Conservation (phyloP, 2,113 vertebrate genomes). For the Tretioscincus oriximinensis region DNA sequence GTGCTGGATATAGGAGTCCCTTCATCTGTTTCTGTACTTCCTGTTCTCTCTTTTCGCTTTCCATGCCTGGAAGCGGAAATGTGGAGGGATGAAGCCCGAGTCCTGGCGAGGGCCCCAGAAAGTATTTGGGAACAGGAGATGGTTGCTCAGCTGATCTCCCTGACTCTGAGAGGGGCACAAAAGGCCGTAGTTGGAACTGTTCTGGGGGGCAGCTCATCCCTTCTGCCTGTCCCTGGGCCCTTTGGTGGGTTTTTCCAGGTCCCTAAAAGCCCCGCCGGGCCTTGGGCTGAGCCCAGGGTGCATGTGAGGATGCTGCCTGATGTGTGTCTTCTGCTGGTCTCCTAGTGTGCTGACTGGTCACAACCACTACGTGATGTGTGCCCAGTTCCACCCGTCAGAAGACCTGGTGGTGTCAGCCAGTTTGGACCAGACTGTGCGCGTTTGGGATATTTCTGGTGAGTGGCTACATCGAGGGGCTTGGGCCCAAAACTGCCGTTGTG, state of each 20-base stretch:
- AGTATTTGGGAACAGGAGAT: too few species aligned
- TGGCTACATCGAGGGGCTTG: constrained; percentile 55
- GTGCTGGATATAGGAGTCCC: too few species aligned
- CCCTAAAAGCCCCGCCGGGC: too few species aligned
- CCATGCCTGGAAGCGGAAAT: too few species aligned
- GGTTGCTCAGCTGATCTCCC: too few species aligned
- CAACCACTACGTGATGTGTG: constrained; percentile 98
- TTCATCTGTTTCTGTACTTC: too few species aligned
- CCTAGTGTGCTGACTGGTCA: constrained; percentile 92
- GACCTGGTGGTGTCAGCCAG: constrained; percentile 97
- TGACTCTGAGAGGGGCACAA: neutral
- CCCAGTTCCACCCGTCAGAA: constrained; percentile 94
- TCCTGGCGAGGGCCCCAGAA: too few species aligned
- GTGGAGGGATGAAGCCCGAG: too few species aligned
- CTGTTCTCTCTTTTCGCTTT: too few species aligned
- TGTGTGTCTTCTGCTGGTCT: neutral
- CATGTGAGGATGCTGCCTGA: neutral
- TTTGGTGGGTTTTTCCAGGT: too few species aligned
- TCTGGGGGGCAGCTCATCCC: neutral
- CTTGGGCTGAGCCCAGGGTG: neutral
- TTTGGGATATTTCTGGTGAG: constrained; percentile 99
- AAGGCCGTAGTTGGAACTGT: too few species aligned
- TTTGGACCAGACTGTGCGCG: constrained; percentile 95
- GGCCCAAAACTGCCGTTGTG: constrained; percentile 54
- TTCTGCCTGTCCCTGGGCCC: neutral